phyloP scores from a whole-genome alignment of 2,113 vertebrate genomes.

The Serilophus lunatus region DNA sequence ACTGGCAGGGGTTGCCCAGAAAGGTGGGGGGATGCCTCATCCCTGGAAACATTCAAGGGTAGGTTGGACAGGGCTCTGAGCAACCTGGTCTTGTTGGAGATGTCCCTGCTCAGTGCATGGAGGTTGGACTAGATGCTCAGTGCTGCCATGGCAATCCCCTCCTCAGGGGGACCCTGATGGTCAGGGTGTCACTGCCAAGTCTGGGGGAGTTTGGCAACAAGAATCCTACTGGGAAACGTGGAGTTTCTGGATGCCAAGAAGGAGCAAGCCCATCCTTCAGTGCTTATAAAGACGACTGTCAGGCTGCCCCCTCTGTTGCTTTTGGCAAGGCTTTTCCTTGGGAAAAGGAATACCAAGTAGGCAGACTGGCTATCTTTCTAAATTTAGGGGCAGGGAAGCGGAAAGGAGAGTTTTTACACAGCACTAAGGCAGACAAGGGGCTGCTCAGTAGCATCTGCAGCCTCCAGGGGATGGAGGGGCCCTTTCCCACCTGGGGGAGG shows the following conservation, averaged over 20 bases:
- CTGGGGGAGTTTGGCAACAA: not conserved
- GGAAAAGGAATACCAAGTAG: conserved; percentile 59
- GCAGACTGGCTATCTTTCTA: conserved; percentile 20
- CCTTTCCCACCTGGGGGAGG: not conserved
- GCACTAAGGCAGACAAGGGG: not conserved
- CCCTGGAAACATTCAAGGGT: not conserved
- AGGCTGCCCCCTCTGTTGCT: not conserved
- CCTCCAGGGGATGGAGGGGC: not conserved
- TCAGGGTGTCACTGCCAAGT: not conserved
- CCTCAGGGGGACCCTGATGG: not conserved
- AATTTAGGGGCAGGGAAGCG: not conserved
- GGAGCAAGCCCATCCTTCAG: conserved; percentile 27
- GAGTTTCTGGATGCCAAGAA: not conserved
- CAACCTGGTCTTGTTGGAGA: not conserved
- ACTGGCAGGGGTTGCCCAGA: not conserved
- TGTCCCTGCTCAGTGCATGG: not conserved
- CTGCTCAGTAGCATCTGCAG: not conserved
- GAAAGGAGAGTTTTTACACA: not conserved
- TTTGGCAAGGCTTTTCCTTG: not conserved
- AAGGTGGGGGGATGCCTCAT: not conserved
- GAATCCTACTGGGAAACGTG: not conserved
- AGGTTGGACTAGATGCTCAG: not conserved
- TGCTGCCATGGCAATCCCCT: not conserved
- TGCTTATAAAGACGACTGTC: conserved; percentile 17
- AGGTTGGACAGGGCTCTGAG: not conserved